Percentiles rank a stretch among this genome's conserved stretches.
phyloP scores from a whole-genome alignment of 2,888 invertebrate genomes.

The Melikaiella ostensackeni region DNA sequence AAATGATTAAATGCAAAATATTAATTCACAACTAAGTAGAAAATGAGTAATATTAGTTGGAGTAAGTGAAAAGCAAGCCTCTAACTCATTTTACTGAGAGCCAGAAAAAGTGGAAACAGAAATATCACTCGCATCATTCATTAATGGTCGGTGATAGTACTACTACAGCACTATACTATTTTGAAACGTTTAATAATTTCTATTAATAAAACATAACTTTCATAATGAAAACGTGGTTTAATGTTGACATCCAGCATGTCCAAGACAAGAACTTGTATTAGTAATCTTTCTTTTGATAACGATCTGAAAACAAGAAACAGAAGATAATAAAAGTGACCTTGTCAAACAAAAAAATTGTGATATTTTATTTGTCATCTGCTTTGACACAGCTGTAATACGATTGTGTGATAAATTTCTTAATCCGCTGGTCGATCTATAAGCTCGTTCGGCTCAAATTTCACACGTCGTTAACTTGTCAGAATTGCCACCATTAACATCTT shows the following conservation, averaged over 20 bases:
- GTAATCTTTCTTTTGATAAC: not conserved
- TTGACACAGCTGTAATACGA: not conserved
- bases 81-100: too few relatives aligned
- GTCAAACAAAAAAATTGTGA: not conserved
- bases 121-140: too few relatives aligned
- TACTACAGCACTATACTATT: too few relatives aligned
- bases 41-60: too few relatives aligned
- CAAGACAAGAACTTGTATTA: not conserved
- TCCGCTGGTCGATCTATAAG: not conserved
- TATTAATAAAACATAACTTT: not conserved
- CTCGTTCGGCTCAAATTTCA: not conserved
- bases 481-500: not conserved
- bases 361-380: not conserved
- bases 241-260: not conserved
- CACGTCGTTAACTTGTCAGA: not conserved
- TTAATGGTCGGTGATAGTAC: too few relatives aligned
- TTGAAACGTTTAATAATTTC: not conserved
- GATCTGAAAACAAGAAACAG: not conserved
- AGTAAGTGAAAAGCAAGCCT: too few relatives aligned
- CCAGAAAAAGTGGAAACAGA: too few relatives aligned
- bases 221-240: not conserved
- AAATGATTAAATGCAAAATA: too few relatives aligned
- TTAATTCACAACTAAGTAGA: too few relatives aligned
- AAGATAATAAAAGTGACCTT: not conserved
- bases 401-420: constrained; percentile 1